Conservation (phyloP, 1,140 invertebrate species). For the Ridgeia piscesae region DNA sequence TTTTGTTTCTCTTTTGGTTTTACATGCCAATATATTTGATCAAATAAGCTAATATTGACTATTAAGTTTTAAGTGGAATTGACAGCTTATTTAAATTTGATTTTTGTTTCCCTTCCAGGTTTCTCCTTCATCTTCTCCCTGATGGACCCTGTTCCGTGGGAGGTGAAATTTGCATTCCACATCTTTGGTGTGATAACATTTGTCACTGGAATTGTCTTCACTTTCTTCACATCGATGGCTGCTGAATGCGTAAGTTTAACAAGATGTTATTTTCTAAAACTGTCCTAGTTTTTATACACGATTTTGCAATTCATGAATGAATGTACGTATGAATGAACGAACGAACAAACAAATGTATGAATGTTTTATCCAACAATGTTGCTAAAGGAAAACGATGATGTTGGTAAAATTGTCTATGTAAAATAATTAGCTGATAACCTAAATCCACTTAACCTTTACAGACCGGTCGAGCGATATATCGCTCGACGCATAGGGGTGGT, state of each 20-base stretch:
- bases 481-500: too few relatives aligned
- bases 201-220: conserved; percentile 34
- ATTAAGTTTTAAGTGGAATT: background rate
- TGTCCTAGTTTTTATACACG: background rate
- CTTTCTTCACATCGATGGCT: conserved; percentile 33
- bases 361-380: too few relatives aligned
- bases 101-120: conserved; percentile 35
- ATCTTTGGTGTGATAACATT: conserved; percentile 41
- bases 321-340: too few relatives aligned
- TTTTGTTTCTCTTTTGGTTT: too few relatives aligned
- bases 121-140: conserved; percentile 43
- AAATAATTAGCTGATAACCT: background rate
- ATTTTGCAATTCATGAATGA: too few relatives aligned
- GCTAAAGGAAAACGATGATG: too few relatives aligned
- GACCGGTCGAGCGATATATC: too few relatives aligned
- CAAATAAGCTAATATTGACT: background rate
- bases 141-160: conserved; percentile 45
- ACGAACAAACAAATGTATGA: too few relatives aligned
- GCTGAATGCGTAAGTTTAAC: conserved; percentile 42
- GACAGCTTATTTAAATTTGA: background rate
- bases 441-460: background rate
- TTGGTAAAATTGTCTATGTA: background rate
- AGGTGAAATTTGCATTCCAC: conserved; percentile 44
- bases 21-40: background rate
- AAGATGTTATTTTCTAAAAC: background rate